phyloP scores from a whole-genome alignment of 2,797 vertebrate species.

The Pseudochromis fuscus region DNA sequence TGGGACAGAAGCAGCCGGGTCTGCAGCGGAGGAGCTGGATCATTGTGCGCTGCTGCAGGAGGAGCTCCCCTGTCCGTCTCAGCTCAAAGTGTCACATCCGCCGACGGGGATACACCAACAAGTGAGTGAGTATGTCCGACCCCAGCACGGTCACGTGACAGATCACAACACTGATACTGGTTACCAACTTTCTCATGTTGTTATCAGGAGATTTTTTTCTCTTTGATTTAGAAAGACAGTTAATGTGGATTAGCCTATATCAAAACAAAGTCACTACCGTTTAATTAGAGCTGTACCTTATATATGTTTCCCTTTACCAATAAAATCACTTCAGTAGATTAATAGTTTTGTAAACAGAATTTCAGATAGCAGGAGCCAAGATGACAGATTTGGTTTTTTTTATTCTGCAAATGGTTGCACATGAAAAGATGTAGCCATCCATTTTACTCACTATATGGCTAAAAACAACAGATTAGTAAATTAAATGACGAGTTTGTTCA shows the following conservation, averaged over 20 bases:
- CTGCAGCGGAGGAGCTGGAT: conserved; percentile 37
- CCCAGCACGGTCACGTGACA: conserved; percentile 58
- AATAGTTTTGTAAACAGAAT: no score
- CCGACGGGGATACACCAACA: conserved; percentile 3
- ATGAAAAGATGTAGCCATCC: no score
- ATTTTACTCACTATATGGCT: no score
- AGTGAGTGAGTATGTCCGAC: conserved; percentile 9
- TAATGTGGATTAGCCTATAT: not conserved
- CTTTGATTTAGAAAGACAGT: no score
- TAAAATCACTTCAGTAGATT: not conserved
- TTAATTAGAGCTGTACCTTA: not conserved
- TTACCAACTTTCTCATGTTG: not conserved
- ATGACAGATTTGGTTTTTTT: no score
- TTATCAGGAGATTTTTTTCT: no score
- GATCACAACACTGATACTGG: conserved; percentile 21
- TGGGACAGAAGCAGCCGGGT: conserved; percentile 28
- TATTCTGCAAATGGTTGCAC: no score
- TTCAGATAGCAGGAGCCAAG: no score
- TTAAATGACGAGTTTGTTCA: no score
- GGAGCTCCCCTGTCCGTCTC: conserved; percentile 35
- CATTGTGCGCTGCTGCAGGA: conserved; percentile 61
- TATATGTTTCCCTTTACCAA: not conserved
- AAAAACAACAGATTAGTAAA: no score
- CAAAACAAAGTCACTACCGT: not conserved
- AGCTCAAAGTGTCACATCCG: conserved; percentile 55